phyloP scores from a whole-genome alignment of 2,113 vertebrate species.

The Formicarius rufipectus region DNA sequence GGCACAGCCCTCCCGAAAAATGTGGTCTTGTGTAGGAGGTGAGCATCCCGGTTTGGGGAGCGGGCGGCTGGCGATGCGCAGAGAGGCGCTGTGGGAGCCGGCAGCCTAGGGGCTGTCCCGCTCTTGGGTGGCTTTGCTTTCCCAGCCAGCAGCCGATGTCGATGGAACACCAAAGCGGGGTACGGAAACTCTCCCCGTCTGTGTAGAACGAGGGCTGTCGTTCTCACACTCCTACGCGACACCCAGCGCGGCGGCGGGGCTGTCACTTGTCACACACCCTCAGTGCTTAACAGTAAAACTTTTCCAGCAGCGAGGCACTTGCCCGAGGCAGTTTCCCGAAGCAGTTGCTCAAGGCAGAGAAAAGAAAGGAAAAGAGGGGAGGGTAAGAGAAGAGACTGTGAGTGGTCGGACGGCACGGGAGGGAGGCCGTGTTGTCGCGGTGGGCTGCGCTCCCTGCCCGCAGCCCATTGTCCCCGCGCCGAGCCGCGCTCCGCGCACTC shows the following conservation, averaged over 20 bases:
- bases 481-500: constrained; percentile 28
- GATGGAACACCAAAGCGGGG: fast-evolving
- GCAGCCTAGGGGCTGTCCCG: background rate
- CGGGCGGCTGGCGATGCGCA: fast-evolving
- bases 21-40: fast-evolving
- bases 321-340: too few species aligned
- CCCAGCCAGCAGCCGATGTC: background rate
- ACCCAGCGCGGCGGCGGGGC: background rate
- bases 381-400: background rate
- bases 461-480: constrained; percentile 14
- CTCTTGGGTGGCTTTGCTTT: background rate
- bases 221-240: fast-evolving
- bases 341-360: background rate
- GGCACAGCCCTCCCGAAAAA: background rate
- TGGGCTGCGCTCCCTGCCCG: background rate
- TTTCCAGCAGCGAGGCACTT: background rate
- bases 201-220: fast-evolving
- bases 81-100: fast-evolving
- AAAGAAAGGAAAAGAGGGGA: too few species aligned
- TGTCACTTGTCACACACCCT: background rate
- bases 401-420: fast-evolving
- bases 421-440: too few species aligned
- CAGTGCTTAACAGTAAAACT: background rate
- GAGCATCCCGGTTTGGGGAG: too few species aligned
- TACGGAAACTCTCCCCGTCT: fast-evolving